Evolutionary conservation across 2,888 invertebrate species (phyloP), one percentile per base, ranked within the genome.

Genomic region (Drosophila heteroneura): DNA sequence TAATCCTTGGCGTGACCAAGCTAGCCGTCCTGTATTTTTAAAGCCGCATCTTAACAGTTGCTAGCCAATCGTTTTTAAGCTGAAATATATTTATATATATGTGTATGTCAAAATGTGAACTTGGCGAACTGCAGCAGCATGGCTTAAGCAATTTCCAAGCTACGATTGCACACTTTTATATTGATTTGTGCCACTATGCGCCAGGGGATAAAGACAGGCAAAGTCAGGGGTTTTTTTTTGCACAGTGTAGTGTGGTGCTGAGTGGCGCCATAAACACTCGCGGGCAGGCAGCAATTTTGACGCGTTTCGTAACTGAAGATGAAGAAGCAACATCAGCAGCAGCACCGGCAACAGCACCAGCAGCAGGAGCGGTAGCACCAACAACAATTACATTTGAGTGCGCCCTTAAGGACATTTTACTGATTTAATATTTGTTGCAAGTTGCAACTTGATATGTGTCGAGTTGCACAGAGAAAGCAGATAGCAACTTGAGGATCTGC

Each of bases 381-480:
- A 74, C 85, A 85, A 85, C 86, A 86, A 85, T 84, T 81, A 86
- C 82, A 82, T 84, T 84, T 83, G 76, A 86, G 86, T 86, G 89
- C 79, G 82, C 85, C 85, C 85, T 79, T 84, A 89, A 82, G 85
- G 89, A 85, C 82, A 89, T 85, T 85, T 85, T 85, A 85, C 86
- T 85, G 85, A 85, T 85, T 89, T 85, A 89, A 85, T 85, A 85
- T 85, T 85, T 85, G 85, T 89, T 84, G 85, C 89, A 89, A 85
- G 89, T 74, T 85, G 85, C 84, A 85, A 85, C 81, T 89, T 89
- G 85, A 85, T 85, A 85, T 84, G 85, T 81, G 81, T 76, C 72
- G 84, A 63, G 82, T 70, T 85, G 86, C 86, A 85, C 85, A 86
- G 88, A 56, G 74, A 47, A 59, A 44, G 57, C 53, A 41, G 70